Evolutionary conservation across 2,888 invertebrate genomes (phyloP).

Genomic region (Ormia ochracea): DNA sequence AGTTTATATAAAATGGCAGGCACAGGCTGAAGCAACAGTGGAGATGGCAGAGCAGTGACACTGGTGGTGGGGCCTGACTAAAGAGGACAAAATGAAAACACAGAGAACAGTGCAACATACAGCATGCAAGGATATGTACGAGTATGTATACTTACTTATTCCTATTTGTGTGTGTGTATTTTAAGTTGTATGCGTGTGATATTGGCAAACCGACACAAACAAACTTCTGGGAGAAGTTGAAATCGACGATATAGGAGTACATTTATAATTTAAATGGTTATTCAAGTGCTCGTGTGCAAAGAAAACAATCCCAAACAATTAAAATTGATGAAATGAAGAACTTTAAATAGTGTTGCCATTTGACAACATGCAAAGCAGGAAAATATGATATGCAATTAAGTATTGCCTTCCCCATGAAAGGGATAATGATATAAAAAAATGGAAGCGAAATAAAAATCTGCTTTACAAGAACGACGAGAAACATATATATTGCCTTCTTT

Average conservation of each 20-base stretch:
- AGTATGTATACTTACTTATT: too few species aligned
- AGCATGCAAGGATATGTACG: not conserved
- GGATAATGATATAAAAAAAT: too few species aligned
- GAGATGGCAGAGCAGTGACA: not conserved
- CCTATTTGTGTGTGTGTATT: not conserved
- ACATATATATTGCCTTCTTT: constrained; percentile 3
- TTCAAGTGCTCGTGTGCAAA: not conserved
- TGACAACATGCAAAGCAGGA: not conserved
- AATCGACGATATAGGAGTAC: constrained; percentile 29
- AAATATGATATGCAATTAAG: too few species aligned
- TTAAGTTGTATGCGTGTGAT: not conserved
- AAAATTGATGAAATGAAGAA: constrained; percentile 33
- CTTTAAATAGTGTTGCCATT: constrained; percentile 5
- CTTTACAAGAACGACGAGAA: too few species aligned
- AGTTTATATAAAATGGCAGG: constrained; percentile 12
- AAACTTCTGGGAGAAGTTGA: constrained; percentile 38
- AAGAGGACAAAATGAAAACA: not conserved
- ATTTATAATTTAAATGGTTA: not conserved
- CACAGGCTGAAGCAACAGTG: not conserved
- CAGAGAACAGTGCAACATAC: constrained; percentile 4
- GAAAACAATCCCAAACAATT: constrained; percentile 24
- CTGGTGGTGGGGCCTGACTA: not conserved
- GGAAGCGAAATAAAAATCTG: too few species aligned
- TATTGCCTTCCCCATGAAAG: too few species aligned
- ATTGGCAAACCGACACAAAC: not conserved